A percentile compares a stretch with the other conserved stretches of the same genome.
These are phyloP conservation scores for Menidia beryllina DNA, from an alignment of 2,113 vertebrate species.

Conservation along the genomic window DNA sequence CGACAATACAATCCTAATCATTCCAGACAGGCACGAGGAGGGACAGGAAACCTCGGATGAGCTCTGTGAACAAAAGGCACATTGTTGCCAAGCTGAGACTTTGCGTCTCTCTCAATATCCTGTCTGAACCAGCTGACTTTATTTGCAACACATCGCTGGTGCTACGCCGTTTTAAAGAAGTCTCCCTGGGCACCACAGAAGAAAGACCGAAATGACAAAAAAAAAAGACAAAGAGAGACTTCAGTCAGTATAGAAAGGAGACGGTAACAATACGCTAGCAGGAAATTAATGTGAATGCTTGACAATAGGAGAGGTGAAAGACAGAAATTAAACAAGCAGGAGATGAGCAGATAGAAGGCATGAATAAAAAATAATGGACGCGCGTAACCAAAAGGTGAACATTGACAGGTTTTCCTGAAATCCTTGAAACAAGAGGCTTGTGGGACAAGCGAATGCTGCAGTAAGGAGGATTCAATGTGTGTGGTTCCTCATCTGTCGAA, in stretches of 20 bases:
- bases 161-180: slow-evolving; percentile 1
- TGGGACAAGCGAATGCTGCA: slow-evolving; percentile 11
- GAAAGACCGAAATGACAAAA: slow-evolving; percentile 27
- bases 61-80: slow-evolving; percentile 4
- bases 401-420: slow-evolving; percentile 31
- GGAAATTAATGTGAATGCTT: slow-evolving; percentile 34
- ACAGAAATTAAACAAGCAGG: slow-evolving; percentile 33
- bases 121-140: neutral
- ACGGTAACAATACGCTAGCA: slow-evolving; percentile 31
- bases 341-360: slow-evolving; percentile 25
- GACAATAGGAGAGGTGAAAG: slow-evolving; percentile 38
- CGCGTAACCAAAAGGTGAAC: neutral
- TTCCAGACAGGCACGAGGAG: neutral
- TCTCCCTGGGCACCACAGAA: slow-evolving; percentile 1
- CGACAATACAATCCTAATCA: neutral
- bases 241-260: slow-evolving; percentile 21
- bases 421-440: slow-evolving; percentile 20
- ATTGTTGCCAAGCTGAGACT: neutral
- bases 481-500: slow-evolving; percentile 14
- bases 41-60: neutral
- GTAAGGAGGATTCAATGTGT: slow-evolving; percentile 31
- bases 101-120: slow-evolving; percentile 7
- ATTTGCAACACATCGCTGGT: slow-evolving; percentile 27
- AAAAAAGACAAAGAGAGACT: slow-evolving; percentile 32
- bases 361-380: slow-evolving; percentile 12